These are phyloP conservation scores for Petaurus breviceps DNA, from an alignment of 2,113 vertebrate genomes.

Conservation along the genomic window DNA sequence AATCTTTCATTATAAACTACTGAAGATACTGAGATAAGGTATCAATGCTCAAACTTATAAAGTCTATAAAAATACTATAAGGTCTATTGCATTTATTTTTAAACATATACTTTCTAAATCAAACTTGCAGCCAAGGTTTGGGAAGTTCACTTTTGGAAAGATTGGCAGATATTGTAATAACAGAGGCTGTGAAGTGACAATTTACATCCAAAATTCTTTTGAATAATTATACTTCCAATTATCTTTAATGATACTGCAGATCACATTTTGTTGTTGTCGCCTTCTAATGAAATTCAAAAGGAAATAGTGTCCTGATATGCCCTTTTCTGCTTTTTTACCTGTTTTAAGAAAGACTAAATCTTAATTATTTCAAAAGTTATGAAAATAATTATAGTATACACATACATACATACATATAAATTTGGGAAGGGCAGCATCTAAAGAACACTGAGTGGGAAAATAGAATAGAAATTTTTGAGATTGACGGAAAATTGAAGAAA, in stretches of 20 bases:
- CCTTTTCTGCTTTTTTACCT: constrained; percentile 4
- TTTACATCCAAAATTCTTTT: constrained; percentile 68
- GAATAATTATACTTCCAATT: constrained; percentile 68
- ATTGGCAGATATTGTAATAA: constrained; percentile 75
- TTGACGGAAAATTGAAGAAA: not conserved
- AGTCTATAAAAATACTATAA: constrained; percentile 35
- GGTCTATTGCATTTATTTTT: constrained; percentile 29
- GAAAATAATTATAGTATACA: constrained; percentile 18
- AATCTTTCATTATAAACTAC: constrained; percentile 3
- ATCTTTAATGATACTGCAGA: constrained; percentile 36
- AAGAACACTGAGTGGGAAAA: constrained; percentile 27
- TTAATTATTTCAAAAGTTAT: constrained; percentile 33
- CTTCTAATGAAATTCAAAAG: constrained; percentile 52
- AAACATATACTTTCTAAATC: constrained; percentile 40
- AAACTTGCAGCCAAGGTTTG: constrained; percentile 56
- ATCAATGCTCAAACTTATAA: constrained; percentile 21
- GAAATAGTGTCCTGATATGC: constrained; percentile 33
- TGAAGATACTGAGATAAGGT: not conserved
- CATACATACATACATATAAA: not conserved
- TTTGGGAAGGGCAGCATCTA: constrained; percentile 1
- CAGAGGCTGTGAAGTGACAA: constrained; percentile 56
- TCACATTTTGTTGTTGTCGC: constrained; percentile 59
- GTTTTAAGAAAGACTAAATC: not conserved
- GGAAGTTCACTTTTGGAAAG: constrained; percentile 61
- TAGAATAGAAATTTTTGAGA: not conserved